These are phyloP conservation scores for Alcis repandata DNA, from an alignment of 2,888 invertebrate species.

Conservation along the genomic window DNA sequence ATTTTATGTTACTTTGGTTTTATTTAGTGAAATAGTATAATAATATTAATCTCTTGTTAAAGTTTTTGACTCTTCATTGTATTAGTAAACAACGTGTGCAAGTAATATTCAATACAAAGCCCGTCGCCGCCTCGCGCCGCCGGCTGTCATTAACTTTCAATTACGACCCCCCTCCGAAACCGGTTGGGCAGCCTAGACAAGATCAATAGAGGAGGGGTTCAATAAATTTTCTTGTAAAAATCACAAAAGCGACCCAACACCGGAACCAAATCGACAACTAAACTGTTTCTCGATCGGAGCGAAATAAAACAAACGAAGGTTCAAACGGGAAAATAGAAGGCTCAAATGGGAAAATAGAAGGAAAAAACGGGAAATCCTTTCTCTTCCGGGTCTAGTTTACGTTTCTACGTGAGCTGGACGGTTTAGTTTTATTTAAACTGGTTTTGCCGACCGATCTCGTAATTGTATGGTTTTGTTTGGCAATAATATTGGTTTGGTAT, in stretches of 20 bases:
- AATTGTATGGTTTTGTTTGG: background rate
- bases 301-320: constrained; percentile 30
- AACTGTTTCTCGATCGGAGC: constrained; percentile 36
- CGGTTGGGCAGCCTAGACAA: background rate
- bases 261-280: constrained; percentile 26
- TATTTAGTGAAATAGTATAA: background rate
- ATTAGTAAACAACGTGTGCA: too few species aligned
- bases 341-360: constrained; percentile 1
- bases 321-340: constrained; percentile 18
- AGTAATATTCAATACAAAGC: too few species aligned
- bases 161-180: background rate
- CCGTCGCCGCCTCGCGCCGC: too few species aligned
- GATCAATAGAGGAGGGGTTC: background rate
- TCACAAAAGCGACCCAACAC: constrained; percentile 9
- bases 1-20: too few species aligned
- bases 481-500: too few species aligned
- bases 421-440: background rate
- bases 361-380: constrained; percentile 20
- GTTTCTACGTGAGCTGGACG: background rate
- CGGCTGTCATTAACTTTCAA: background rate
- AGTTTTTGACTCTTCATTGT: too few species aligned
- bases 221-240: constrained; percentile 5
- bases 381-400: background rate
- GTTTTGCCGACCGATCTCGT: background rate
- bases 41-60: too few species aligned